These are phyloP conservation scores for Brevimyrus niger DNA, from an alignment of 2,113 vertebrate genomes.

Conservation along the genomic window DNA sequence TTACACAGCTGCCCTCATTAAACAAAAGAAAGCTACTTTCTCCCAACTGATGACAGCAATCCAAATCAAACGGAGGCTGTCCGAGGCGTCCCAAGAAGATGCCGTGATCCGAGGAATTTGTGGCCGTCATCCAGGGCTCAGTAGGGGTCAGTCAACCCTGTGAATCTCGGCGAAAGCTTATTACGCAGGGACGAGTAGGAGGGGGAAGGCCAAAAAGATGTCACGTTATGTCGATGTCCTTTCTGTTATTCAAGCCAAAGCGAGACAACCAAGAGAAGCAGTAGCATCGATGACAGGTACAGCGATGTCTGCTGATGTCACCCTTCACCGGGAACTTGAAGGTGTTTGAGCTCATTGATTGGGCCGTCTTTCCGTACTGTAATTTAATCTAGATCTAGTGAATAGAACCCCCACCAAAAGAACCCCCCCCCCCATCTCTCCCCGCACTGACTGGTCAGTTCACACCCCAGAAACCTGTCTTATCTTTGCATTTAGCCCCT, in stretches of 20 bases:
- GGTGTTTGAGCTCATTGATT: not conserved
- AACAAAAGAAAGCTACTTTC: not conserved
- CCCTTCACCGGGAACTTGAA: not conserved
- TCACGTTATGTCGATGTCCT: conserved; percentile 31
- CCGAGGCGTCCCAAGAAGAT: not conserved
- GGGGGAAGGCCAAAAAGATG: not conserved
- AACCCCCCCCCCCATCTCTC: not conserved
- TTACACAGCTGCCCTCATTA: not conserved
- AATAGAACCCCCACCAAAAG: not conserved
- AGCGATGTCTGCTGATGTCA: conserved; percentile 13
- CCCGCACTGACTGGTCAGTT: not conserved
- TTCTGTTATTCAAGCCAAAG: conserved; percentile 62
- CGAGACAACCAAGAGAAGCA: conserved; percentile 55
- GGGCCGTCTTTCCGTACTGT: not conserved
- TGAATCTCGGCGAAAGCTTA: not conserved
- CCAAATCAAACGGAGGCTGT: conserved; percentile 29
- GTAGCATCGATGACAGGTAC: conserved; percentile 62
- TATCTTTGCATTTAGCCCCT: not conserved
- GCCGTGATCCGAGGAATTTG: not conserved
- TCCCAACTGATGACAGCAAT: conserved; percentile 30
- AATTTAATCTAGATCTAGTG: not conserved
- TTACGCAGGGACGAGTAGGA: not conserved
- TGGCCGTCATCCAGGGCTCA: not conserved
- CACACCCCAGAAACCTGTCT: not conserved
- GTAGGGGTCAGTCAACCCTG: not conserved